A percentile compares a stretch with the other conserved stretches of the same genome.
These are phyloP conservation scores for Alauda arvensis DNA, from an alignment of 2,797 vertebrate species.

Conservation along the genomic window DNA sequence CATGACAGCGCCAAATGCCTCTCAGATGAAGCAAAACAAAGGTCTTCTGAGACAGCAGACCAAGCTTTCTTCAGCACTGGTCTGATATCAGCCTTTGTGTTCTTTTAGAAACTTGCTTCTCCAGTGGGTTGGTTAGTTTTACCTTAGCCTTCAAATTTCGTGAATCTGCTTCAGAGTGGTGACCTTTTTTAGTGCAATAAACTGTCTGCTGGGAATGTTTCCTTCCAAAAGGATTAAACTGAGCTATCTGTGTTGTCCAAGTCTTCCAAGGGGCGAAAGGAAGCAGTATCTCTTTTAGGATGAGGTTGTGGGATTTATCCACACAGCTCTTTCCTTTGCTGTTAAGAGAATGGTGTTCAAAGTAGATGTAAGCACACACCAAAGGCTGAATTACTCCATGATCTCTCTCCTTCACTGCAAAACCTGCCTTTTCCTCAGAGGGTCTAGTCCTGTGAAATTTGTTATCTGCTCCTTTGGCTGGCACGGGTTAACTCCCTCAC, in stretches of 20 bases:
- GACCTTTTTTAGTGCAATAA: not conserved
- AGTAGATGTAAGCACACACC: not conserved
- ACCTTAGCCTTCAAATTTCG: not conserved
- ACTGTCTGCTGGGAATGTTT: not conserved
- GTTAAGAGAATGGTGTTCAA: not conserved
- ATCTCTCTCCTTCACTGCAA: not conserved
- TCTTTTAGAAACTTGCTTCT: not conserved
- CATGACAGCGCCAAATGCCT: not conserved
- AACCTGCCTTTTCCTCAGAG: conserved; percentile 15
- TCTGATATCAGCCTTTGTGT: not conserved
- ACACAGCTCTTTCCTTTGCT: not conserved
- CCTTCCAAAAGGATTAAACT: not conserved
- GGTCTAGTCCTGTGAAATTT: conserved; percentile 15
- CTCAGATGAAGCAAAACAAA: not conserved
- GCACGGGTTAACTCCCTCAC: not conserved
- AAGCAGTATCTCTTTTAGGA: not conserved
- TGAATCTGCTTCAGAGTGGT: not conserved
- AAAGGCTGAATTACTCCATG: not conserved
- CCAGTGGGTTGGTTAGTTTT: not conserved
- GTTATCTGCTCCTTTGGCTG: conserved; percentile 13
- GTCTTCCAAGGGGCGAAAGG: not conserved
- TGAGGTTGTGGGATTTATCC: not conserved
- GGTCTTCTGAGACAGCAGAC: not conserved
- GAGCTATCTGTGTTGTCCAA: not conserved
- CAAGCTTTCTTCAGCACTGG: not conserved